Evolutionary conservation across 2,113 vertebrate species (phyloP).

Genomic region (Phalacrocorax pelagicus): DNA sequence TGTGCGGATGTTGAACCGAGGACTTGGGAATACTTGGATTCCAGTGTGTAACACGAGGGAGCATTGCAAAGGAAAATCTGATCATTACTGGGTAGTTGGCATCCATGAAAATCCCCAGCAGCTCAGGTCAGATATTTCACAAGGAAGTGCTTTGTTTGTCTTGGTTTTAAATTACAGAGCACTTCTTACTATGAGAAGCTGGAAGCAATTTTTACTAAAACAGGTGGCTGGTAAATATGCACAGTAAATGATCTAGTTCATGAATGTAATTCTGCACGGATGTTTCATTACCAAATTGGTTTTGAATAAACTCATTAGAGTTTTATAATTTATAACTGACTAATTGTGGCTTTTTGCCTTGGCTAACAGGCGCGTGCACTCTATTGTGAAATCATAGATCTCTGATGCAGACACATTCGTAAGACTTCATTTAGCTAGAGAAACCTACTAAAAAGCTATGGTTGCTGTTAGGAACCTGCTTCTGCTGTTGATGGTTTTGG

Average conservation of each 20-base stretch:
- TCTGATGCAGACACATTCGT: not conserved
- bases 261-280: not conserved
- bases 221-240: not conserved
- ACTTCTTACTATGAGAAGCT: not conserved
- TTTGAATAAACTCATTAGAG: not conserved
- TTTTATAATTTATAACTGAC: not conserved
- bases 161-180: not conserved
- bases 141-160: not conserved
- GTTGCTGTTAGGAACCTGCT: not conserved
- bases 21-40: slow-evolving; percentile 86
- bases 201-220: not conserved
- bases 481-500: not conserved
- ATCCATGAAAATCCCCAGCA: slow-evolving; percentile 94
- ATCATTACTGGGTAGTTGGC: slow-evolving; percentile 95
- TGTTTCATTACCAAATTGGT: not conserved
- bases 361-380: not conserved
- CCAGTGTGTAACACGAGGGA: slow-evolving; percentile 89
- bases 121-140: slow-evolving; percentile 80
- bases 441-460: not conserved
- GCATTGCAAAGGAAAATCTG: slow-evolving; percentile 91
- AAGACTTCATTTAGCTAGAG: not conserved
- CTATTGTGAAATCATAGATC: not conserved
- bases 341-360: not conserved
- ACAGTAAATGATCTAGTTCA: not conserved
- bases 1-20: slow-evolving; percentile 90